Base-by-base conservation (phyloP, 2,113 vertebrate species). In the Indri indri region DNA sequence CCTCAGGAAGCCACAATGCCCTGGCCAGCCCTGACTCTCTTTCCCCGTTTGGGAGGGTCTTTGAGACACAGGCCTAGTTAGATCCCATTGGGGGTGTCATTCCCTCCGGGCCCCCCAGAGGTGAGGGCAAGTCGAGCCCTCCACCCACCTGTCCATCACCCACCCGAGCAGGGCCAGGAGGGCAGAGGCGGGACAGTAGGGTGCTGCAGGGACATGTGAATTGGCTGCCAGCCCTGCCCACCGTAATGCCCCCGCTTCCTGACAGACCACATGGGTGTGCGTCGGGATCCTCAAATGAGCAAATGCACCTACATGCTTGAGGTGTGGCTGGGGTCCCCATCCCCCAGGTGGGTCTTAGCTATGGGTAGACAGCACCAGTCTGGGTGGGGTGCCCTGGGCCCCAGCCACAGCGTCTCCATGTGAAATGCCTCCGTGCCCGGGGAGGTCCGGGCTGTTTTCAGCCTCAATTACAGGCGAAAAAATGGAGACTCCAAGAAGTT, bases 351-450 rank as follows among this genome's bases (percentile, higher is more conserved):
- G 45, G 42, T 6, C 2, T 5, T 45, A 6, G 54, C 27, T 32
- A 6, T 45, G 13, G 12, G 22, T 25, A 8, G 66, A 10, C 8
- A 1, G 22, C 17, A 5, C 10, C 37, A 10, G 13, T n/a, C 52
- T 34, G 32, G 88, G 2, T 6, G 20, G 50, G 54, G 5, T 1
- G 22, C 12, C 34, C 4, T 4, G 20, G 10, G 20, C 17, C 70
- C 50, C 11, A 2, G 57, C 45, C 68, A 74, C 1, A 13, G 52
- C 4, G 7, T 25, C 18, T 13, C 0, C 13, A 10, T 2, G 4
- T 4, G 1, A 8, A 71, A 42, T 63, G 10, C 50, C 6, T 6
- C 27, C 1, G 32, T 14, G 7, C 66, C 0, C 1, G 18, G 1
- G 30, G 40, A 45, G 16, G 2, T 22, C 25, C 4, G 2, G 17